These are phyloP conservation scores for Monochamus saltuarius DNA, from an alignment of 1,140 invertebrate species.

Conservation along the genomic window DNA sequence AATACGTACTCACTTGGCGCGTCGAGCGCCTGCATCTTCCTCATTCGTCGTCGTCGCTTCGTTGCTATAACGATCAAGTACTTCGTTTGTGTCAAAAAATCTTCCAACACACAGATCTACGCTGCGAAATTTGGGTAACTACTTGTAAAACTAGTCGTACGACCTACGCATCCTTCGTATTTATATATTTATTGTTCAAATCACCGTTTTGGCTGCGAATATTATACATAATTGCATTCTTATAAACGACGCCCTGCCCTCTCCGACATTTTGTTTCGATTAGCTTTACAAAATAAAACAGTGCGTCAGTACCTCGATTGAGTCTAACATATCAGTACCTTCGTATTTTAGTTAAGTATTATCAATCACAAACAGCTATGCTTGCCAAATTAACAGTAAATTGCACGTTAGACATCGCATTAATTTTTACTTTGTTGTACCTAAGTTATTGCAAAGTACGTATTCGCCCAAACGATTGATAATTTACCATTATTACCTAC, in stretches of 20 bases:
- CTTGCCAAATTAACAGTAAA: constrained; percentile 23
- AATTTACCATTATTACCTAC: constrained; percentile 34
- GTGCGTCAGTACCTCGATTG: too few species aligned
- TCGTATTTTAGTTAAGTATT: constrained; percentile 38
- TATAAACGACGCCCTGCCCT: constrained; percentile 38
- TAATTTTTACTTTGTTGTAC: constrained; percentile 15
- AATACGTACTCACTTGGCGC: too few species aligned
- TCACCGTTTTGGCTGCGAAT: constrained; percentile 50
- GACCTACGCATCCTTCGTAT: constrained; percentile 48
- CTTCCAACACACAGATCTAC: constrained; percentile 6
- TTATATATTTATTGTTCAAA: constrained; percentile 37
- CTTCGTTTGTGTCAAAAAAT: neutral
- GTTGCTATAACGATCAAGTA: too few species aligned
- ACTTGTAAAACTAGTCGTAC: constrained; percentile 47
- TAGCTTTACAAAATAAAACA: constrained; percentile 15
- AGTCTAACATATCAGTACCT: constrained; percentile 14
- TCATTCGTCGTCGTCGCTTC: too few species aligned
- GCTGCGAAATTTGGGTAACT: constrained; percentile 51
- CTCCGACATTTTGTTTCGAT: constrained; percentile 46
- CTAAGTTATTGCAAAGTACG: constrained; percentile 32
- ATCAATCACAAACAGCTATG: constrained; percentile 20
- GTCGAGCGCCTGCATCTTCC: too few species aligned
- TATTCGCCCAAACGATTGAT: constrained; percentile 49
- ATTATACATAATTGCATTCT: constrained; percentile 33
- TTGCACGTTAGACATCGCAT: constrained; percentile 31